A percentile compares a stretch with the other conserved stretches of the same genome.
phyloP scores from a whole-genome alignment of 2,113 vertebrate genomes.

The Pterophyllum scalare region DNA sequence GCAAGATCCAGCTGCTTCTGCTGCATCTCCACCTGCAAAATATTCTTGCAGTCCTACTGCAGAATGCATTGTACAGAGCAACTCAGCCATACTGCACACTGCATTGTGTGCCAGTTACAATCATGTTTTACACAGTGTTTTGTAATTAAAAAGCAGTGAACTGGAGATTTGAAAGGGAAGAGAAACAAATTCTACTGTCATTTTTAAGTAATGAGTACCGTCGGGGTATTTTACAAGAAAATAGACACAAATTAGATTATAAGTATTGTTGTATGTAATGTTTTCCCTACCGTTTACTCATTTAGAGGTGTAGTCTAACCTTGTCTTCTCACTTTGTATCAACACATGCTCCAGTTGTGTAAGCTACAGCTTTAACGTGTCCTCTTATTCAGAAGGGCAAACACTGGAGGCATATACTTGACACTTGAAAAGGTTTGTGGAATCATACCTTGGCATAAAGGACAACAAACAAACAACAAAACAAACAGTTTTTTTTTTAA shows the following conservation, averaged over 20 bases:
- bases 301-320: neutral
- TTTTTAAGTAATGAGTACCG: neutral
- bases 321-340: neutral
- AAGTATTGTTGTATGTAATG: neutral
- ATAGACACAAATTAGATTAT: neutral
- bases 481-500: too few relatives aligned
- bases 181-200: neutral
- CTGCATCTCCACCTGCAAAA: conserved; percentile 7
- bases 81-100: neutral
- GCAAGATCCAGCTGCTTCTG: conserved; percentile 5
- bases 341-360: neutral
- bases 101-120: neutral
- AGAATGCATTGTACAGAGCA: neutral
- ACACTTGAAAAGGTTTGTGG: too few relatives aligned
- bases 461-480: too few relatives aligned
- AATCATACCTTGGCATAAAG: too few relatives aligned
- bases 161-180: neutral
- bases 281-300: neutral
- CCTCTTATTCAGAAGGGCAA: neutral
- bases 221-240: neutral
- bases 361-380: neutral
- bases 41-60: neutral
- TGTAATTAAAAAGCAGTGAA: neutral
- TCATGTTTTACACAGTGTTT: neutral
- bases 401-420: neutral